A percentile compares a stretch with the other conserved stretches of the same genome.
These are phyloP conservation scores for Calliopum simillimum DNA, from an alignment of 2,888 invertebrate genomes.

Conservation along the genomic window DNA sequence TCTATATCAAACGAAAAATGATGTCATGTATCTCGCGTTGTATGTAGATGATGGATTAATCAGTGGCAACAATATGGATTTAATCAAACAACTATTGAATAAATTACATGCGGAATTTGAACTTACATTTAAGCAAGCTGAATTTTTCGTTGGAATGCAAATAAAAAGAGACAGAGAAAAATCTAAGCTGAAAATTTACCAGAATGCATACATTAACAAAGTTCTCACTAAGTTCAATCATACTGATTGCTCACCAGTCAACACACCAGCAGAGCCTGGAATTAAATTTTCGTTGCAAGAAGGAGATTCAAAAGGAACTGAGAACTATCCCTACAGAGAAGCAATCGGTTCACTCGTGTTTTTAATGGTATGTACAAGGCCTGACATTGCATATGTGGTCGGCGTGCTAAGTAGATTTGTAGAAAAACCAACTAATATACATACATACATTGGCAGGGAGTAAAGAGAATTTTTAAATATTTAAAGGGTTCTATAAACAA, in stretches of 20 bases:
- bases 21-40: slow-evolving; percentile 43
- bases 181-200: no score
- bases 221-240: no score
- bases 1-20: slow-evolving; percentile 20
- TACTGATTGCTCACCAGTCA: no score
- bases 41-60: slow-evolving; percentile 53
- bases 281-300: no score
- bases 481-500: no score
- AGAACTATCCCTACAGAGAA: slow-evolving; percentile 36
- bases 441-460: no score
- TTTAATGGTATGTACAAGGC: slow-evolving; percentile 34
- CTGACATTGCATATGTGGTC: slow-evolving; percentile 39
- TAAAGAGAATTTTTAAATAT: no score
- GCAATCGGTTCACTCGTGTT: slow-evolving; percentile 37
- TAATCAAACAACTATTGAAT: slow-evolving; percentile 18
- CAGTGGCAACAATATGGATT: slow-evolving; percentile 35
- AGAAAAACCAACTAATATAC: slow-evolving; percentile 33
- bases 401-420: slow-evolving; percentile 32
- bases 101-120: slow-evolving; percentile 28
- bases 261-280: no score
- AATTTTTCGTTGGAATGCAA: slow-evolving; percentile 32
- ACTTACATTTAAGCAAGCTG: slow-evolving; percentile 33
- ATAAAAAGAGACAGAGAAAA: not conserved
- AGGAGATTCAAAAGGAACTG: not conserved
- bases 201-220: no score